Percentiles rank a stretch among this genome's conserved stretches.
These are phyloP conservation scores for Anthonomus grandis DNA, from an alignment of 1,140 invertebrate genomes.

Conservation along the genomic window DNA sequence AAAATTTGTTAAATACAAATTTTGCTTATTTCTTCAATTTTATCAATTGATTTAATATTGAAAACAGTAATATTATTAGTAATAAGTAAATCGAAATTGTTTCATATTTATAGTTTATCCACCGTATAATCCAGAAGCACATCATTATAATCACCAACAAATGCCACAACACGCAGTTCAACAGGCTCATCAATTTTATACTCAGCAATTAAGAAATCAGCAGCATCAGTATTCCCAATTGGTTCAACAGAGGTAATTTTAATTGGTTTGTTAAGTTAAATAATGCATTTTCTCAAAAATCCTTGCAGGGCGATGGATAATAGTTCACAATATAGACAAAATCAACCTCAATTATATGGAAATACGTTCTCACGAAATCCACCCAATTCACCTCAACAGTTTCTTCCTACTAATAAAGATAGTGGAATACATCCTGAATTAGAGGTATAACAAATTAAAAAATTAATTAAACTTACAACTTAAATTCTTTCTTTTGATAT, in stretches of 20 bases:
- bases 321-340: too few relatives aligned
- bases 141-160: constrained; percentile 56
- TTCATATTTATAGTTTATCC: constrained; percentile 8
- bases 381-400: too few relatives aligned
- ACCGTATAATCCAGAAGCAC: constrained; percentile 45
- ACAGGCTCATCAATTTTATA: constrained; percentile 42
- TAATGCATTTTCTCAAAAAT: too few relatives aligned
- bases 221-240: constrained; percentile 48
- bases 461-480: too few relatives aligned
- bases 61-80: neutral
- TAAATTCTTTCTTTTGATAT: too few relatives aligned
- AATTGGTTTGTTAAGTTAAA: too few relatives aligned
- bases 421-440: too few relatives aligned
- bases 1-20: neutral
- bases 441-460: too few relatives aligned
- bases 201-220: constrained; percentile 47
- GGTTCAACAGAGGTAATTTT: constrained; percentile 14
- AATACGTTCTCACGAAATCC: too few relatives aligned
- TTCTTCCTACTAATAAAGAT: too few relatives aligned
- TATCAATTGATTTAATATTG: neutral
- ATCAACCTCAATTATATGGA: too few relatives aligned
- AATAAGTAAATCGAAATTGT: neutral
- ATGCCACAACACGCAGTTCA: constrained; percentile 56
- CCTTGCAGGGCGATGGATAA: too few relatives aligned
- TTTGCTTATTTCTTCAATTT: neutral